These are phyloP conservation scores for Drosophila teissieri DNA, from an alignment of 1,140 invertebrate species.

Conservation along the genomic window DNA sequence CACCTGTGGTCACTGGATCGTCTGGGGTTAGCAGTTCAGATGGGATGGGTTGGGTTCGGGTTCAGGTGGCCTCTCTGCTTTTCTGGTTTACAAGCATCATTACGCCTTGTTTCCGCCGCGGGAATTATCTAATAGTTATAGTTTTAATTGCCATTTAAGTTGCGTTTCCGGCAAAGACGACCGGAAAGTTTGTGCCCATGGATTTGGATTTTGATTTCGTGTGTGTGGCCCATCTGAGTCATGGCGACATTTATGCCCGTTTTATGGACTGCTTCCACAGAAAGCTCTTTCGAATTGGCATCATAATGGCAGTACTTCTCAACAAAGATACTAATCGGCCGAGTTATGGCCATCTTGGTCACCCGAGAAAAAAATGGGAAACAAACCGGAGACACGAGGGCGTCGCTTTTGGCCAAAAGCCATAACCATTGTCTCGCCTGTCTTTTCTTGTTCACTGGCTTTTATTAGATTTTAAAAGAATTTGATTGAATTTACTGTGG, in stretches of 20 bases:
- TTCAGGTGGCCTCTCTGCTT: conserved; percentile 32
- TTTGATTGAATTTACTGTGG: conserved; percentile 61
- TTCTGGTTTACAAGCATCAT: conserved; percentile 75
- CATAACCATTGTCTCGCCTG: conserved; percentile 51
- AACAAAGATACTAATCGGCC: conserved; percentile 76
- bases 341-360: conserved; percentile 59
- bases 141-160: conserved; percentile 80
- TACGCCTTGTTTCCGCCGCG: conserved; percentile 68
- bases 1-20: conserved; percentile 51
- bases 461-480: conserved; percentile 61
- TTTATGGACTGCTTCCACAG: conserved; percentile 74
- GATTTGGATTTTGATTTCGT: background rate
- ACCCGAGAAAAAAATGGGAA: background rate
- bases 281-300: conserved; percentile 78
- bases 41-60: conserved; percentile 2
- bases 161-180: conserved; percentile 62
- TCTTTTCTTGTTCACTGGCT: conserved; percentile 27
- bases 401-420: conserved; percentile 72
- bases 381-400: conserved; percentile 47
- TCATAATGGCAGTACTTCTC: conserved; percentile 79
- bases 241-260: conserved; percentile 75
- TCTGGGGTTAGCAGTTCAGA: conserved; percentile 65
- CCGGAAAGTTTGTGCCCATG: conserved; percentile 60
- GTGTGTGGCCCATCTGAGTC: conserved; percentile 58
- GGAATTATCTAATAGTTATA: conserved; percentile 65